Evolutionary conservation across 2,888 invertebrate genomes (phyloP).

Genomic region (Acrobasis suavella): DNA sequence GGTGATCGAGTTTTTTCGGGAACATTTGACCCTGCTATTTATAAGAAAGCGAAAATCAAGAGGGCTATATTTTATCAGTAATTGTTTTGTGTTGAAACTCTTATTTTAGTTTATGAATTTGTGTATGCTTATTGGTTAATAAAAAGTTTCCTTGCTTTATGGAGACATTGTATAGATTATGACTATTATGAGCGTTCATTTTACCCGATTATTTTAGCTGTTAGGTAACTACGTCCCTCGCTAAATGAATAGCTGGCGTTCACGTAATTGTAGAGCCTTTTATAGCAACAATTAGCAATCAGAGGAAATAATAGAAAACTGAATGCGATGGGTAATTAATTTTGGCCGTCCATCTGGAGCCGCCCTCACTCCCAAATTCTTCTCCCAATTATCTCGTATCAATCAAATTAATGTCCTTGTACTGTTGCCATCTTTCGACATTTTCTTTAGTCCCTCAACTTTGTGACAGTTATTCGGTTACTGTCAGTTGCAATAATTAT

Average conservation of each 20-base stretch:
- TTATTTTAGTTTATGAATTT: neutral
- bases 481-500: constrained; percentile 13
- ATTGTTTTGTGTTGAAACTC: constrained; percentile 2
- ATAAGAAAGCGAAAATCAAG: constrained; percentile 47
- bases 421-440: constrained; percentile 30
- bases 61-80: constrained; percentile 43
- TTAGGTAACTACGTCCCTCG: neutral
- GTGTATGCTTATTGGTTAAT: neutral
- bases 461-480: constrained; percentile 24
- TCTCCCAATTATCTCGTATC: constrained; percentile 51
- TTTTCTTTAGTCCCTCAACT: constrained; percentile 27
- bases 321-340: constrained; percentile 50
- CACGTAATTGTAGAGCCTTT: constrained; percentile 27
- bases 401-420: constrained; percentile 45
- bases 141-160: neutral
- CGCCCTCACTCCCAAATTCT: constrained; percentile 40
- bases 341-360: constrained; percentile 48
- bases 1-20: constrained; percentile 55
- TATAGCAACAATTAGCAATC: constrained; percentile 34
- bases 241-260: constrained; percentile 16
- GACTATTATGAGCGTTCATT: neutral
- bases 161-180: neutral
- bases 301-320: constrained; percentile 43
- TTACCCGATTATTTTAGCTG: constrained; percentile 6
- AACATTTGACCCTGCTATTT: constrained; percentile 49